Percentiles rank a stretch among this genome's conserved stretches.
Evolutionary conservation across 2,113 vertebrate genomes (phyloP).

Genomic region (Neogobius melanostomus): DNA sequence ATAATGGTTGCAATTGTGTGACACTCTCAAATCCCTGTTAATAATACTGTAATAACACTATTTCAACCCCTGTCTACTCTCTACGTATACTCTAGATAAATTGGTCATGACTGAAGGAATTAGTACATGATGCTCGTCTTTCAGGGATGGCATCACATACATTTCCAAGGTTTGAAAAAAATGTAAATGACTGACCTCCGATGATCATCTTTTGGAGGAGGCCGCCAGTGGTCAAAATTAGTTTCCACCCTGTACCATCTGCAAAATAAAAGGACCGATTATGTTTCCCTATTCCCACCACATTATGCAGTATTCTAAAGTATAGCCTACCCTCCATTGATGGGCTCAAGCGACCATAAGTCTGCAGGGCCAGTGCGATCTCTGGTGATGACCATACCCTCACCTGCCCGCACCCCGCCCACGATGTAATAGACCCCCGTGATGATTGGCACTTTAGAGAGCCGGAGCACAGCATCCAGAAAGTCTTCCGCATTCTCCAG

Average conservation of each 20-base stretch:
- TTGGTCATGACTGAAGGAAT: too few species aligned
- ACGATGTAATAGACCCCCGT: slow-evolving; percentile 92
- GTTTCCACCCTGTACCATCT: slow-evolving; percentile 96
- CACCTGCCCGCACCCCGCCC: slow-evolving; percentile 76
- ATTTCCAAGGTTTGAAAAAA: too few species aligned
- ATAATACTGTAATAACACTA: too few species aligned
- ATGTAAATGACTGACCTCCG: slow-evolving; percentile 75
- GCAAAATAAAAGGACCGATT: slow-evolving; percentile 7
- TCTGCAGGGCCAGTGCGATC: slow-evolving; percentile 82
- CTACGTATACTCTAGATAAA: too few species aligned
- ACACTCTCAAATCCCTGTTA: too few species aligned
- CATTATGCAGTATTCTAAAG: background rate
- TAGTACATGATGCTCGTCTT: too few species aligned
- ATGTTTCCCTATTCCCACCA: background rate
- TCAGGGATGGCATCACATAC: too few species aligned
- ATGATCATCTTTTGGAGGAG: slow-evolving; percentile 77
- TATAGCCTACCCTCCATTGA: slow-evolving; percentile 79
- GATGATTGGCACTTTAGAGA: slow-evolving; percentile 86
- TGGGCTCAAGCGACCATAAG: slow-evolving; percentile 88
- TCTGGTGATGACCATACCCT: slow-evolving; percentile 90
- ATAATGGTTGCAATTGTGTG: too few species aligned
- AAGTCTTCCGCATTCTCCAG: slow-evolving; percentile 81
- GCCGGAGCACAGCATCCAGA: slow-evolving; percentile 78
- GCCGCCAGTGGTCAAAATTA: slow-evolving; percentile 93
- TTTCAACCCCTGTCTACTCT: too few species aligned